A percentile compares a stretch with the other conserved stretches of the same genome.
phyloP scores from a whole-genome alignment of 2,797 vertebrate genomes.

The Cichlasoma orientale region DNA sequence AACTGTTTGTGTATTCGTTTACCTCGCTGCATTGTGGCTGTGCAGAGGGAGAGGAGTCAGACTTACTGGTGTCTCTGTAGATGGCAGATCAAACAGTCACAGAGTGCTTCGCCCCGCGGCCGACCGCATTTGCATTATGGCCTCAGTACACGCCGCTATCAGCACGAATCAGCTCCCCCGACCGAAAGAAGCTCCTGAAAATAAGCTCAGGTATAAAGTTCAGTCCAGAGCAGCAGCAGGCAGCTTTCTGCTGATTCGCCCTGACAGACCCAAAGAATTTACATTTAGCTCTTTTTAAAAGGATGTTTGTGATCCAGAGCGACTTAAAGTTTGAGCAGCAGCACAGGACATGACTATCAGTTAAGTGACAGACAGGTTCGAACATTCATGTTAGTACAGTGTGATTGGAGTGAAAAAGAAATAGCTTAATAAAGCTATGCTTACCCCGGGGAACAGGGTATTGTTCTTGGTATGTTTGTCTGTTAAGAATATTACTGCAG shows the following conservation, averaged over 20 bases:
- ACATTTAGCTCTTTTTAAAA: not conserved
- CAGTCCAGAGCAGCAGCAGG: not conserved
- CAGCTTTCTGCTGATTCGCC: constrained; percentile 9
- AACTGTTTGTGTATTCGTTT: constrained; percentile 18
- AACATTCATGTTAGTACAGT: no score
- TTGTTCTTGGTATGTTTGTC: no score
- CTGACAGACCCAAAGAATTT: not conserved
- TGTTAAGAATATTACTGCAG: no score
- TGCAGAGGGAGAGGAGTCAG: not conserved
- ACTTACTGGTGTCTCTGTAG: not conserved
- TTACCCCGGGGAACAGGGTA: no score
- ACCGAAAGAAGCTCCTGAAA: constrained; percentile 25
- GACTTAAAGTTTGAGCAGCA: not conserved
- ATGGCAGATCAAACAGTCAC: constrained; percentile 17
- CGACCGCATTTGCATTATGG: constrained; percentile 44
- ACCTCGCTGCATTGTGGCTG: not conserved
- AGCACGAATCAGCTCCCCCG: constrained; percentile 20
- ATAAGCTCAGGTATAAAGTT: constrained; percentile 35
- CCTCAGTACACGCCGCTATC: constrained; percentile 10
- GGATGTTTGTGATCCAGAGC: not conserved
- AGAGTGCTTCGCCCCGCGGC: constrained; percentile 5
- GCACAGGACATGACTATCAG: not conserved
- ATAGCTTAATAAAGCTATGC: no score
- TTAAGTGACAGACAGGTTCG: no score
- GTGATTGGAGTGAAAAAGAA: no score